Conservation (phyloP, 2,888 invertebrate species). For the Anthophora plumipes region DNA sequence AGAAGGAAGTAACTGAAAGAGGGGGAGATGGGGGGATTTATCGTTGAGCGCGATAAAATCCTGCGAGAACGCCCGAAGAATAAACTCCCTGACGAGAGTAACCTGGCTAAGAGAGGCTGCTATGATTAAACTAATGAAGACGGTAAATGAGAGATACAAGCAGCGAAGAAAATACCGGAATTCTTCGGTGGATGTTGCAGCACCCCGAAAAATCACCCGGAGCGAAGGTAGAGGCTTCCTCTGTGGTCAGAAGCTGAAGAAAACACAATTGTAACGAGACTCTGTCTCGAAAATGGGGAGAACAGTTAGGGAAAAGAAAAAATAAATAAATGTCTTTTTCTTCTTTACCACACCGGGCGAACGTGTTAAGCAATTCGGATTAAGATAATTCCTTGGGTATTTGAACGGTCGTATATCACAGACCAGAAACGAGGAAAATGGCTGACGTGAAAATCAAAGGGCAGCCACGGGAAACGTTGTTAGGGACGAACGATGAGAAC, state of each 20-base stretch:
- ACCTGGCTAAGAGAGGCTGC: slow-evolving; percentile 24
- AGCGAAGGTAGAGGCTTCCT: neutral
- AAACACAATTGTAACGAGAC: neutral
- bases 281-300: neutral
- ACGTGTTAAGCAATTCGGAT: slow-evolving; percentile 29
- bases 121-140: slow-evolving; percentile 71
- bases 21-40: slow-evolving; percentile 60
- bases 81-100: slow-evolving; percentile 48
- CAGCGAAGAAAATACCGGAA: slow-evolving; percentile 46
- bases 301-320: no score
- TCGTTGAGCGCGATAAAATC: slow-evolving; percentile 66
- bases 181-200: slow-evolving; percentile 13
- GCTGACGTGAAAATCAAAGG: neutral
- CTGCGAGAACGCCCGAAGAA: slow-evolving; percentile 51
- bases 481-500: slow-evolving; percentile 45
- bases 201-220: neutral
- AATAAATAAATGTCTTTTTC: slow-evolving; percentile 15
- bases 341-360: neutral
- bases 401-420: slow-evolving; percentile 12
- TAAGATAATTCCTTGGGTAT: slow-evolving; percentile 48
- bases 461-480: slow-evolving; percentile 15
- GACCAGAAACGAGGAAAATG: neutral
- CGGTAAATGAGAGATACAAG: slow-evolving; percentile 59
- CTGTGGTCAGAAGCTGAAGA: neutral
- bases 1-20: slow-evolving; percentile 21